phyloP scores from a whole-genome alignment of 1,140 invertebrate genomes.

The Penaeus vannamei region DNA sequence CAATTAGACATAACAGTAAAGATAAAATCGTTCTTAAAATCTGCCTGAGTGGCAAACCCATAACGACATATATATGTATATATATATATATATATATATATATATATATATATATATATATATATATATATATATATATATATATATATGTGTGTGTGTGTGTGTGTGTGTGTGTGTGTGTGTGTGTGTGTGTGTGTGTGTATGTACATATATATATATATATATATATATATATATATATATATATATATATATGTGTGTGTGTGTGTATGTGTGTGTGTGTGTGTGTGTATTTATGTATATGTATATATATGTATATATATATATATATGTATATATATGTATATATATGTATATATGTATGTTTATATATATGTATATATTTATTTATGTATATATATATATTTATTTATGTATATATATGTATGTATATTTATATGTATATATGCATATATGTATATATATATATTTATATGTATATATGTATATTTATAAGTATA shows the following conservation, averaged over 20 bases:
- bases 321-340: conserved; percentile 10
- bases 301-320: conserved; percentile 8
- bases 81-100: conserved; percentile 32
- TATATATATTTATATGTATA: too few species aligned
- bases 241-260: conserved; percentile 26
- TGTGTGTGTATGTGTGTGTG: conserved; percentile 1
- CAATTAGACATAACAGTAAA: too few species aligned
- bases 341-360: conserved; percentile 36
- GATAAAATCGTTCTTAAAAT: too few species aligned
- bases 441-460: too few species aligned
- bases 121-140: conserved; percentile 40
- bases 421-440: neutral
- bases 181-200: neutral
- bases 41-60: too few species aligned
- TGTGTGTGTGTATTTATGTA: neutral
- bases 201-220: conserved; percentile 15
- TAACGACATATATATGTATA: too few species aligned
- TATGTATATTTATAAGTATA: too few species aligned
- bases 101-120: conserved; percentile 41
- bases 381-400: conserved; percentile 22
- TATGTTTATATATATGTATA: neutral
- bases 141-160: conserved; percentile 30
- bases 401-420: neutral
- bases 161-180: conserved; percentile 5
- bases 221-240: conserved; percentile 9